Evolutionary conservation across 2,113 vertebrate genomes (phyloP), one percentile per base, ranked within the genome.

Genomic region (Macrotis lagotis): DNA sequence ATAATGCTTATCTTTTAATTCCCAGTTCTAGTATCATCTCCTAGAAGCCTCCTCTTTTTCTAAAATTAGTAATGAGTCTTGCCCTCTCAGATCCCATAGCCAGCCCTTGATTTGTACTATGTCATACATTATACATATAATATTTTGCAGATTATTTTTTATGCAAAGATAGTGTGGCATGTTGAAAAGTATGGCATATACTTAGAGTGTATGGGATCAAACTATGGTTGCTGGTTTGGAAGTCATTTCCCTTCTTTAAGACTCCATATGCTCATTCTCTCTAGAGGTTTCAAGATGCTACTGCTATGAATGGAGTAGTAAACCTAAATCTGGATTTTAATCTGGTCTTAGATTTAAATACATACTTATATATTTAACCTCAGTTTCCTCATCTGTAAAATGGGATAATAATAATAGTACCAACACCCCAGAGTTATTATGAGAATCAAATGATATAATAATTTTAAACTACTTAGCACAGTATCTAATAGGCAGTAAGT

Each of bases 1-100:
- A 91, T 47, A 52, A 47, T 53, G 24, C 51, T 91, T 95, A 92
- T n/a, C 37, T 90, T 90, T n/a, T 37, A 93, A 88, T 59, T 47
- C 48, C 50, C 66, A 92, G 28, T 90, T 74, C 74, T 90, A 91
- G 31, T 37, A 44, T 0, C 11, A 16, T 44, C 50, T 49, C 1
- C 6, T 49, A 55, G 19, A 89, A 83, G 28, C 51, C 37, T 91
- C 48, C 14, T n/a, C 31, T 52, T 16, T 24, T 12, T 11, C 50
- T 14, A 92, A n/a, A 22, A 14, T 25, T 3, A 19, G 26, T 50
- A 47, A 53, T 16, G 50, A 93, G 47, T 44, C 12, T 90, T 92
- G 48, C 16, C 26, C 50, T 94, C n/a, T 83, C 53, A 22, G 25
- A 50, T 7, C 8, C 52, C 83, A 47, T 88, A 97, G 91, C 48